Evolutionary conservation across 2,113 vertebrate species (phyloP).

Genomic region (Dissostichus mawsoni): DNA sequence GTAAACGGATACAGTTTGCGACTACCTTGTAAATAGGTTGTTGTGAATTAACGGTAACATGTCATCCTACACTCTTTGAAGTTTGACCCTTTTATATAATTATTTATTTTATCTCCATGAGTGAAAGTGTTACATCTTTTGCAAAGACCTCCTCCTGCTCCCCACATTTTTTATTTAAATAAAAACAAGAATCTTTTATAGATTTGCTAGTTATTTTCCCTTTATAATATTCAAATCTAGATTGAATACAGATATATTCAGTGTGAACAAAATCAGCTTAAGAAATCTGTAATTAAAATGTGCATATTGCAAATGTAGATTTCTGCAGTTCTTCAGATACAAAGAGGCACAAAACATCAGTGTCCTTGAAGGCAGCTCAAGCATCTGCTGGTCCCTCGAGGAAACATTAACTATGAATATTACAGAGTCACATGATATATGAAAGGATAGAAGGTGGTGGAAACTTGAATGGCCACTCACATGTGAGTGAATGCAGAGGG

Average conservation of each 20-base stretch:
- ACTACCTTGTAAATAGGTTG: neutral
- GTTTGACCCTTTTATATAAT: too few relatives aligned
- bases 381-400: neutral
- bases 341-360: too few relatives aligned
- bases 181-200: neutral
- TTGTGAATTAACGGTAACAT: too few relatives aligned
- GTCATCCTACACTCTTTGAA: too few relatives aligned
- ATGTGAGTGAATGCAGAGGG: conserved; percentile 88
- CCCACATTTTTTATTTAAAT: neutral
- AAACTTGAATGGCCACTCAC: conserved; percentile 67
- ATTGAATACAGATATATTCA: neutral
- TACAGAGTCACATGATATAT: neutral
- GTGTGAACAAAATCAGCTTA: neutral
- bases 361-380: neutral
- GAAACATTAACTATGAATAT: neutral
- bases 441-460: neutral
- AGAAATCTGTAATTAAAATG: neutral
- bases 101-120: neutral
- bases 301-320: neutral
- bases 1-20: neutral
- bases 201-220: neutral
- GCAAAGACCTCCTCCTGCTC: neutral
- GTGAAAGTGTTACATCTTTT: neutral
- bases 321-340: neutral
- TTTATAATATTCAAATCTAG: neutral